phyloP scores from a whole-genome alignment of 2,888 invertebrate genomes.

The Hydroisotoma schaefferi region DNA sequence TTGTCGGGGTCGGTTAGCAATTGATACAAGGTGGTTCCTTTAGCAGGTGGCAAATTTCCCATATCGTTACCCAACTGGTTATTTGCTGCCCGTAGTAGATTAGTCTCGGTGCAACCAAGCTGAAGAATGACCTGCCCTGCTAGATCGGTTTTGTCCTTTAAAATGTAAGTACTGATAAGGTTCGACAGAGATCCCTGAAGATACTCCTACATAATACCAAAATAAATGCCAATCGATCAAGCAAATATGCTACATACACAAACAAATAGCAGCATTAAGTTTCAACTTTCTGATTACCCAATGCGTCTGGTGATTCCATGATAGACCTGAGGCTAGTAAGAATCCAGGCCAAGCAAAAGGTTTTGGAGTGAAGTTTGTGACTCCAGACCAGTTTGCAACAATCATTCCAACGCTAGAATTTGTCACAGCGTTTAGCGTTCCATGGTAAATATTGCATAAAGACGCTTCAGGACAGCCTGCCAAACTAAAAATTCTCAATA shows the following conservation, averaged over 20 bases:
- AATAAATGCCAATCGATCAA: not conserved
- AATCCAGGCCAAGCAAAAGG: constrained; percentile 61
- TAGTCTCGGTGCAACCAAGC: constrained; percentile 59
- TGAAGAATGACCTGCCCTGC: constrained; percentile 58
- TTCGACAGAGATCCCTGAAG: constrained; percentile 56
- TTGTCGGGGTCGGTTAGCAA: constrained; percentile 61
- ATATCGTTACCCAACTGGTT: constrained; percentile 56
- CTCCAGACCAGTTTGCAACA: constrained; percentile 61
- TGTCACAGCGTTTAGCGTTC: constrained; percentile 56
- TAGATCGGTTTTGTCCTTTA: constrained; percentile 55
- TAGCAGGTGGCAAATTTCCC: constrained; percentile 57
- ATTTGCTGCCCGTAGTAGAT: constrained; percentile 56
- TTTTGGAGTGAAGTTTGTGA: constrained; percentile 59
- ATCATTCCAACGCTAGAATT: constrained; percentile 57
- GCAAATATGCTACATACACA: not conserved
- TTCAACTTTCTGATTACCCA: constrained; percentile 50
- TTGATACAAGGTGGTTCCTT: constrained; percentile 60
- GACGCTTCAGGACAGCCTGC: constrained; percentile 62
- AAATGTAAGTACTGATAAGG: constrained; percentile 58
- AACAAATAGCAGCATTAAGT: constrained; percentile 6
- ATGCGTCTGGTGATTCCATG: constrained; percentile 59
- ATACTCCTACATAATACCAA: constrained; percentile 52
- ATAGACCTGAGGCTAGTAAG: constrained; percentile 58
- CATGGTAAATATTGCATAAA: constrained; percentile 58
- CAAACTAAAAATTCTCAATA: constrained; percentile 54